Percentiles rank a stretch among this genome's conserved stretches.
Evolutionary conservation across 2,888 invertebrate species (phyloP).

Genomic region (Agapostemon virescens): DNA sequence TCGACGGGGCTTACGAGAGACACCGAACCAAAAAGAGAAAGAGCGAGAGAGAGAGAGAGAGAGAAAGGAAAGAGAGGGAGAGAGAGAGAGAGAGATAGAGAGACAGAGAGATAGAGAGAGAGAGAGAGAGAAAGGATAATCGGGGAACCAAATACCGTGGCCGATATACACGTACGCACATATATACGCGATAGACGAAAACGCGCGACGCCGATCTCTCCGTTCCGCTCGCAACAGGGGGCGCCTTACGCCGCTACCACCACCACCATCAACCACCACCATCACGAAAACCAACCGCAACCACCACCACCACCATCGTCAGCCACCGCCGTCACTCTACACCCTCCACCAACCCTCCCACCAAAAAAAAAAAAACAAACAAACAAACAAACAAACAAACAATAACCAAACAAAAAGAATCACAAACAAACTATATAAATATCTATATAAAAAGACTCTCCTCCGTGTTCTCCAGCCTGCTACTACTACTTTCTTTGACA

Average conservation of each 20-base stretch:
- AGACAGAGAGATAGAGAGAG: background rate
- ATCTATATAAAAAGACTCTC: background rate
- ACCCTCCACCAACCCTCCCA: constrained; percentile 45
- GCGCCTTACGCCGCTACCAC: constrained; percentile 56
- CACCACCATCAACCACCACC: constrained; percentile 24
- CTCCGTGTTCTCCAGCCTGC: background rate
- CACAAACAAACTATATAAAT: background rate
- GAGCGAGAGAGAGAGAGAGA: background rate
- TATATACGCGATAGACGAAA: constrained; percentile 27
- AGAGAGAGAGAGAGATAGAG: background rate
- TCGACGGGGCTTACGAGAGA: constrained; percentile 44
- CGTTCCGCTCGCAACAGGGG: constrained; percentile 48
- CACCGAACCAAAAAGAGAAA: background rate
- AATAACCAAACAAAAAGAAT: background rate
- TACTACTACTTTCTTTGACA: constrained; percentile 6
- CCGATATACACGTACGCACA: background rate
- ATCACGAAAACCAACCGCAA: constrained; percentile 23
- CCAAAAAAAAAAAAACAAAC: constrained; percentile 21
- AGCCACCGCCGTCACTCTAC: constrained; percentile 17
- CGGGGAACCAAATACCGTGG: constrained; percentile 43
- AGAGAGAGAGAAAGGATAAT: constrained; percentile 8
- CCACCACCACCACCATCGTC: constrained; percentile 14
- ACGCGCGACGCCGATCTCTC: constrained; percentile 19
- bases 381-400: background rate
- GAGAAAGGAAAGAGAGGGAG: too few relatives aligned